Evolutionary conservation across 1,140 invertebrate species (phyloP), one percentile per base, ranked within the genome.

Genomic region (Pissodes strobi): DNA sequence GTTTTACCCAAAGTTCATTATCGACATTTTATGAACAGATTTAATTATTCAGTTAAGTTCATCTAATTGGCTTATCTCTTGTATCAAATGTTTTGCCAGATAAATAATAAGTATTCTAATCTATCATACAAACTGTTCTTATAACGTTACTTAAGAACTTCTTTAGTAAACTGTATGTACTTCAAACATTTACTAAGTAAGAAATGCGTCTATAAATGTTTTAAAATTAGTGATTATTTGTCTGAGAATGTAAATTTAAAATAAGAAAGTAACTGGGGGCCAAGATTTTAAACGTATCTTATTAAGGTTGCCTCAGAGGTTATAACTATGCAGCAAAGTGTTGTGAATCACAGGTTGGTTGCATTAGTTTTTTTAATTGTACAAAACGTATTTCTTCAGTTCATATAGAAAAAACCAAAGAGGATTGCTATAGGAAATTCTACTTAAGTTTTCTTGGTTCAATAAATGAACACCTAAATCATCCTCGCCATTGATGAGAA

Each of bases 271-370:
- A 66, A 72, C 72, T 70, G 72, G 72, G n/a, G 72, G 72, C 72
- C 72, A 73, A 67, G 51, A 46, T 61, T 68, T 67, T 63, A 68
- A 69, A 69, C 68, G 66, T 72, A 72, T 72, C 67, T 70, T 70
- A 72, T 68, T 67, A 70, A 61, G 30, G 17, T 38, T 38, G 53
- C 53, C 39, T 56, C 53, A 56, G 53, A 38, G 30, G 34, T 56
- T 27, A 22, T 25, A 51, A 51, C 22, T 25, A 30, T 43, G 53
- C 53, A 56, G 53, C 53, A 41, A 56, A 43, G 30, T 43, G 53
- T 56, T 52, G 49, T 52, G 30, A 52, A 52, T 52, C 2, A 27
- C 25, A 27, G 22, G 30, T 37, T 45, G 41, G n/a, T n/a, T n/a
- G n/a, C 37, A 39, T 39, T 15, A 13, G 9, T 6, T 30, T 30